Percentiles rank a stretch among this genome's conserved stretches.
Conservation (phyloP, 1,140 invertebrate species). For the Polypedilum vanderplanki region DNA sequence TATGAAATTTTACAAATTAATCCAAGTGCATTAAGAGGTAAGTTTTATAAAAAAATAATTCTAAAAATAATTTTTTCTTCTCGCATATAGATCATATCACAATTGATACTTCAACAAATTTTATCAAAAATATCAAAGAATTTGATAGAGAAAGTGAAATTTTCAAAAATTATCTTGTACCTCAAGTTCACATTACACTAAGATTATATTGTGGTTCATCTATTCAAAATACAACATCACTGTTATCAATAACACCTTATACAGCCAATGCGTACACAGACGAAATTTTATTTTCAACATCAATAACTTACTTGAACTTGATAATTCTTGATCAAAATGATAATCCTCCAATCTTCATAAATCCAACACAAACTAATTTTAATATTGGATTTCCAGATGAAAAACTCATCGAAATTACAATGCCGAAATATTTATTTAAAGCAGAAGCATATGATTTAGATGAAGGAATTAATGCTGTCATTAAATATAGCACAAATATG, state of each 20-base stretch:
- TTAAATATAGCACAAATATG: constrained; percentile 30
- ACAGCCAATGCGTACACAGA: background rate
- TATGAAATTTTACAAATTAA: constrained; percentile 3
- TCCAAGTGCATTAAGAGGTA: background rate
- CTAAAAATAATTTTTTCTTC: background rate
- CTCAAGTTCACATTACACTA: constrained; percentile 29
- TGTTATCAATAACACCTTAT: background rate
- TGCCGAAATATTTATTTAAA: constrained; percentile 31
- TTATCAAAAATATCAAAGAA: background rate
- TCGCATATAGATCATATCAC: background rate
- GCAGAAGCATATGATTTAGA: constrained; percentile 31
- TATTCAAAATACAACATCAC: background rate
- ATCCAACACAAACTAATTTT: background rate
- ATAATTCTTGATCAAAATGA: constrained; percentile 32
- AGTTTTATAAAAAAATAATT: background rate
- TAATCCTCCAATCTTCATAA: constrained; percentile 31
- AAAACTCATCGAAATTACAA: constrained; percentile 1
- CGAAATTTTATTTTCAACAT: constrained; percentile 27
- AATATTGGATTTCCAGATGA: constrained; percentile 31
- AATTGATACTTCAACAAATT: background rate
- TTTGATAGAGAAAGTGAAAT: constrained; percentile 23
- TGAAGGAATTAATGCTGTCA: constrained; percentile 31
- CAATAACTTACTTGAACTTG: constrained; percentile 26
- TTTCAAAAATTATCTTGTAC: background rate
- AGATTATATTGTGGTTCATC: background rate